Evolutionary conservation across 2,888 invertebrate genomes (phyloP).

Genomic region (Chouioia cunea): DNA sequence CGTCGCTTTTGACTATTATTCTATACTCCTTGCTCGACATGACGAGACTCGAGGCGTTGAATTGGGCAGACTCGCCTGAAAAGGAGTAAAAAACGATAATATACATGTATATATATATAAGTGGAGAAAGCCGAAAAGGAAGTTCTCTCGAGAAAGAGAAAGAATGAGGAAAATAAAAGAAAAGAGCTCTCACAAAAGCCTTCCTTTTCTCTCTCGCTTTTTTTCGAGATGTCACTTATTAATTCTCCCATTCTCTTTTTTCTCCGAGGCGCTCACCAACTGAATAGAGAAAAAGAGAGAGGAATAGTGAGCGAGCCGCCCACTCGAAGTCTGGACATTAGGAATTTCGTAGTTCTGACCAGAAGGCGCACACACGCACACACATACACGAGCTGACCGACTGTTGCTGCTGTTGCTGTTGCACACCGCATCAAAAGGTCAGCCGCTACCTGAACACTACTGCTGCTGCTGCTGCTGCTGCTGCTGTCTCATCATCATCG

Average conservation of each 20-base stretch:
- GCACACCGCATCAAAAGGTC: constrained; percentile 54
- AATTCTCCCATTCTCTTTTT: constrained; percentile 63
- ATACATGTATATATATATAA: constrained; percentile 27
- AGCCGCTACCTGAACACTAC: constrained; percentile 65
- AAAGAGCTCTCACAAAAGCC: constrained; percentile 43
- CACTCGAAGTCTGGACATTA: constrained; percentile 29
- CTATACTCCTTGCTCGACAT: no score
- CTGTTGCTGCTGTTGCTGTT: constrained; percentile 29
- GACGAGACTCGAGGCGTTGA: constrained; percentile 39
- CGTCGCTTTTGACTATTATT: no score
- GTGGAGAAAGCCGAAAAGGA: constrained; percentile 54
- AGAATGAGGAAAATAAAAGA: constrained; percentile 6
- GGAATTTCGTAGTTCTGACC: constrained; percentile 48
- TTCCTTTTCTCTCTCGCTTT: constrained; percentile 53
- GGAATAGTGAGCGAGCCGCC: constrained; percentile 49
- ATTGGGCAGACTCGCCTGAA: background rate
- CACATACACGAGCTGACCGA: no score
- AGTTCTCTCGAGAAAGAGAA: constrained; percentile 34
- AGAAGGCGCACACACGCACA: constrained; percentile 41
- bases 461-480: constrained; percentile 29
- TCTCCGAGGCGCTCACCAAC: constrained; percentile 35
- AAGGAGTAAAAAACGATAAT: constrained; percentile 7
- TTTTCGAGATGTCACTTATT: constrained; percentile 67
- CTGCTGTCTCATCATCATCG: constrained; percentile 50
- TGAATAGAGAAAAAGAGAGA: constrained; percentile 25